Evolutionary conservation across 2,888 invertebrate genomes (phyloP).

Genomic region (Nephrotoma guestfalica): DNA sequence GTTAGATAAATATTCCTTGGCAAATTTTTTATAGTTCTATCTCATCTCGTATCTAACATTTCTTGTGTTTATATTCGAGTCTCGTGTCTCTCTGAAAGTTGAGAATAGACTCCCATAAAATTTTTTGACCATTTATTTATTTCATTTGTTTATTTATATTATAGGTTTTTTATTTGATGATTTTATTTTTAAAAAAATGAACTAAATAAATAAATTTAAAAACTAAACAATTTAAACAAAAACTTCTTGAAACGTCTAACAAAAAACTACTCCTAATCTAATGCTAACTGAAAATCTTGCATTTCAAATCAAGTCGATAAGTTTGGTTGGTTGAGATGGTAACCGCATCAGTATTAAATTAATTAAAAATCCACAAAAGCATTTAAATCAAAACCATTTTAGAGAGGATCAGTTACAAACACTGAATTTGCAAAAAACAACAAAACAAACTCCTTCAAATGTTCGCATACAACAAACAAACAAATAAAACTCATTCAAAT

Average conservation of each 20-base stretch:
- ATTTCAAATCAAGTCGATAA: not conserved
- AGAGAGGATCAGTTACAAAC: not conserved
- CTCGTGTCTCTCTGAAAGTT: slow-evolving; percentile 3
- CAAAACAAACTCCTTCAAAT: not conserved
- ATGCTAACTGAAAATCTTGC: not conserved
- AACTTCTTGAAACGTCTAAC: not conserved
- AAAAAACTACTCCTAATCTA: not conserved
- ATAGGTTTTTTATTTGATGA: not conserved
- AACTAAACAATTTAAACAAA: not conserved
- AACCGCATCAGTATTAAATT: not conserved
- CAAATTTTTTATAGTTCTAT: not conserved
- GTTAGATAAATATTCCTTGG: not conserved
- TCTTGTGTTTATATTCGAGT: not conserved
- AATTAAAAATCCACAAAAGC: not conserved
- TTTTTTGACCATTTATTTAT: slow-evolving; percentile 1
- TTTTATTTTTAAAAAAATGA: not conserved
- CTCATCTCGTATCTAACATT: not conserved
- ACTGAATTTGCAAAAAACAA: not conserved
- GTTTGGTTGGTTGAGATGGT: not conserved
- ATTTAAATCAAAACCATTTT: not conserved
- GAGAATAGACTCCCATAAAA: slow-evolving; percentile 4
- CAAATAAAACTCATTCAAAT: not conserved
- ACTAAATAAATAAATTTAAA: not conserved
- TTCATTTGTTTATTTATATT: not conserved
- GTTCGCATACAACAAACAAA: not conserved